phyloP scores from a whole-genome alignment of 2,797 vertebrate species.

The Steatocranus sp. region DNA sequence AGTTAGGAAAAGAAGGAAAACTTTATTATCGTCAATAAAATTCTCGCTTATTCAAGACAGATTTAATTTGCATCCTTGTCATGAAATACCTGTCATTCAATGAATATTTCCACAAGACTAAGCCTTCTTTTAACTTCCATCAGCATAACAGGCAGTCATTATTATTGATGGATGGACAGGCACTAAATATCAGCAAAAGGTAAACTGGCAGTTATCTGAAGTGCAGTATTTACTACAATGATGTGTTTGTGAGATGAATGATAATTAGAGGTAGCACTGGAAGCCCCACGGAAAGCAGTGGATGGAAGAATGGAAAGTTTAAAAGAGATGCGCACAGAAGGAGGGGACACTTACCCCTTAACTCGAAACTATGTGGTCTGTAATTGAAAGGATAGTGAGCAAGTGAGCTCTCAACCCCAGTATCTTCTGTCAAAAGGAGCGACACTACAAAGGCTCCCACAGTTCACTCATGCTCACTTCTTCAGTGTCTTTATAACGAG shows the following conservation, averaged over 20 bases:
- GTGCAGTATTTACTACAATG: conserved; percentile 33
- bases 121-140: neutral
- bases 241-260: conserved; percentile 12
- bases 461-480: conserved; percentile 38
- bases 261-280: neutral
- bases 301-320: conserved; percentile 16
- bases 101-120: neutral
- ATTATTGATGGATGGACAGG: conserved; percentile 48
- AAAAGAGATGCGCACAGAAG: neutral
- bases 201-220: conserved; percentile 49
- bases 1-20: neutral
- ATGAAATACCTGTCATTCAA: conserved; percentile 15
- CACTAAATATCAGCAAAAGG: conserved; percentile 52
- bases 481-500: conserved; percentile 58
- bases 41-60: neutral
- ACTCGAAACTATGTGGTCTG: conserved; percentile 9
- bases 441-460: conserved; percentile 22
- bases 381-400: conserved; percentile 62
- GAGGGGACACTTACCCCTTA: conserved; percentile 7
- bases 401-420: conserved; percentile 27
- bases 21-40: neutral
- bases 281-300: neutral
- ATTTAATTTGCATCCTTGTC: conserved; percentile 25
- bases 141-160: conserved; percentile 28
- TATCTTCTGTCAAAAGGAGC: conserved; percentile 40